These are phyloP conservation scores for Drosophila picticornis DNA, from an alignment of 2,888 invertebrate genomes.

Conservation along the genomic window DNA sequence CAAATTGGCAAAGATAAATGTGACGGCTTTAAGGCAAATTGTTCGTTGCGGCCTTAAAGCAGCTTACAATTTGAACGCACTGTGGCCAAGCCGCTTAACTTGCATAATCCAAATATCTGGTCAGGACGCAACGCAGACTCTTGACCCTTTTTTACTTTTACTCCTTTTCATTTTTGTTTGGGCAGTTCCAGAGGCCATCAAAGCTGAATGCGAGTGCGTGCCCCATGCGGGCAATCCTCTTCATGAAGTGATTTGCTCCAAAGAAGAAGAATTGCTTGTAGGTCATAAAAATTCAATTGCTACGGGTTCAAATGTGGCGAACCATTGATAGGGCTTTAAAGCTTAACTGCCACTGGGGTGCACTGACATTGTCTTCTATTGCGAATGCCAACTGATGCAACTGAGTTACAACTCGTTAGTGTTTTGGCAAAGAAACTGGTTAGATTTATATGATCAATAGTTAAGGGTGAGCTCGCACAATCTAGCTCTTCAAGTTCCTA, in stretches of 20 bases:
- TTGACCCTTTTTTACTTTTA: slow-evolving; percentile 58
- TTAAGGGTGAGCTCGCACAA: background rate
- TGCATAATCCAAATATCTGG: slow-evolving; percentile 83
- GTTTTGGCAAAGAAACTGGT: slow-evolving; percentile 37
- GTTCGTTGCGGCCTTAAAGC: slow-evolving; percentile 59
- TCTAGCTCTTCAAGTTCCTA: background rate
- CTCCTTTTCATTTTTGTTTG: slow-evolving; percentile 8
- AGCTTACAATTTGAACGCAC: slow-evolving; percentile 69
- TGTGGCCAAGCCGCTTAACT: slow-evolving; percentile 80
- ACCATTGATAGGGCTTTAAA: slow-evolving; percentile 38
- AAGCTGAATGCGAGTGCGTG: slow-evolving; percentile 52
- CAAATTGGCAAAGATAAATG: slow-evolving; percentile 46
- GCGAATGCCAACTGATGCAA: slow-evolving; percentile 29
- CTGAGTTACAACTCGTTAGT: slow-evolving; percentile 33
- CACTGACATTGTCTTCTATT: slow-evolving; percentile 44
- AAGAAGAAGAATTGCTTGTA: slow-evolving; percentile 47
- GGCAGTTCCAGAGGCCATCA: slow-evolving; percentile 37
- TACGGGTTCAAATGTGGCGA: slow-evolving; percentile 31
- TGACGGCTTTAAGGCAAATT: slow-evolving; percentile 47
- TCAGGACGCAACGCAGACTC: slow-evolving; percentile 72
- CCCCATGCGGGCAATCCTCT: slow-evolving; percentile 50
- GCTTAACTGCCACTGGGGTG: slow-evolving; percentile 25
- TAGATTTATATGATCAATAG: slow-evolving; percentile 33
- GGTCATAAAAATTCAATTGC: slow-evolving; percentile 71
- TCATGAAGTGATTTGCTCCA: slow-evolving; percentile 27